Base-by-base conservation (phyloP, 2,113 vertebrate species). In the Seriola quinqueradiata region DNA sequence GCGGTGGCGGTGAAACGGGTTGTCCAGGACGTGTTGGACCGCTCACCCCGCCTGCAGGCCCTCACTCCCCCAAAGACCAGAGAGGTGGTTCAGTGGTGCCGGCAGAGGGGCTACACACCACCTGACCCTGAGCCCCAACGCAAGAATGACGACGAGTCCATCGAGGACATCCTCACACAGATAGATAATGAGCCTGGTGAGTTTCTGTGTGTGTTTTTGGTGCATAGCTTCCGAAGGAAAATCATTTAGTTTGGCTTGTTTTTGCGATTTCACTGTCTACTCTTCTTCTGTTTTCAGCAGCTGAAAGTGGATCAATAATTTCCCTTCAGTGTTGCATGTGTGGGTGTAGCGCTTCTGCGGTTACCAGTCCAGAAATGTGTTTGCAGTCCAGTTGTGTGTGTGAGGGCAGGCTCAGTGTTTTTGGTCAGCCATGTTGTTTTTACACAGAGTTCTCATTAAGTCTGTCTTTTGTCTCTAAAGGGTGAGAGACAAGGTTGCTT, bases 181-280 rank as follows among this genome's bases (percentile, higher is more conserved):
- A 99, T 99, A 4, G 98, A 99, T 94, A 99, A 89, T 0, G 98
- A 99, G 86, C 97, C 98, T 16, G 98, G 98, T 95, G 61, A 80
- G 94, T 70, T 67, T 66, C 5, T 81, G 8, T 57, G 23, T 66
- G 23, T 63, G 16, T 44, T 57, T 82, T 23, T 38, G 48, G 13
- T 58, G 42, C 10, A 0, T 0, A 12, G 42, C 38, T 19, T 44
- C n/a, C 42, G 4, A 16, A 74, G 21, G 5, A 10, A 25, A 57
- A 21, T 65, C 0, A 1, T 40, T 34, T 74, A 38, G 48, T 64
- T 17, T 1, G 5, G 10, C 36, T 32, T 38, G 23, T 36, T 79
- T 75, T 65, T 57, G 54, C 1, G 0, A 38, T 84, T 79, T 80
- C 13, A 46, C 55, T 48, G 23, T 67, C 21, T 2, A 25, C 60